Evolutionary conservation across 2,113 vertebrate species (phyloP), one percentile per base, ranked within the genome.

Genomic region (Thamnophis sirtalis): DNA sequence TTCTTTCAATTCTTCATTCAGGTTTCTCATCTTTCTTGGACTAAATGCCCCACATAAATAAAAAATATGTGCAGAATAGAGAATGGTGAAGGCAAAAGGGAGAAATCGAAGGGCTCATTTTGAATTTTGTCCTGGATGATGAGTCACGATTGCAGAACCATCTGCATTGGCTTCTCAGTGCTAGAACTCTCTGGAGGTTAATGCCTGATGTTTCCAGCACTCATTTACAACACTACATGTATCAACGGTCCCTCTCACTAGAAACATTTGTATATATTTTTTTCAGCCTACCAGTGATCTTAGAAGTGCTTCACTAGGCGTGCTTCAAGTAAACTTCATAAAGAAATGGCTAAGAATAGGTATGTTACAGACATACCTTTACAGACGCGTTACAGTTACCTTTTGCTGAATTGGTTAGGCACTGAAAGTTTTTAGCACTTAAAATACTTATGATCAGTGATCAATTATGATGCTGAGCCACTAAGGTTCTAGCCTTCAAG

Each of bases 81-180:
- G 63, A 84, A 88, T 5, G 24, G 48, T 63, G 49, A 43, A 84
- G 68, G 6, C 26, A 38, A 92, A 84, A n/a, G 58, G 33, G 55
- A 84, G 38, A 49, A 54, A 50, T 49, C 87, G 50, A 68, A 68
- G 58, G 22, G 51, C 91, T 54, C 26, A 0, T 73, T 51, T 68
- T 91, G 91, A 87, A 87, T 91, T 53, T 54, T 73, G 55, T 91
- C 53, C 80, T 86, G 38, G 80, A 91, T 91, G 91, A 91, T 91
- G 91, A 91, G 21, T 86, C 85, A 91, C 49, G 63, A 43, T 43
- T 53, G 85, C 85, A 68, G 91, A 68, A 54, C 91, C 91, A 91
- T 87, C 91, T 91, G 91, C 85, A 73, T 24, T 43, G 85, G 91
- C 49, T 87, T 87, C 85, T 33, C 53, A 68, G 24, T 68, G 33